Percentiles rank a stretch among this genome's conserved stretches.
phyloP scores from a whole-genome alignment of 2,113 vertebrate genomes.

The Rhinichthys klamathensis region DNA sequence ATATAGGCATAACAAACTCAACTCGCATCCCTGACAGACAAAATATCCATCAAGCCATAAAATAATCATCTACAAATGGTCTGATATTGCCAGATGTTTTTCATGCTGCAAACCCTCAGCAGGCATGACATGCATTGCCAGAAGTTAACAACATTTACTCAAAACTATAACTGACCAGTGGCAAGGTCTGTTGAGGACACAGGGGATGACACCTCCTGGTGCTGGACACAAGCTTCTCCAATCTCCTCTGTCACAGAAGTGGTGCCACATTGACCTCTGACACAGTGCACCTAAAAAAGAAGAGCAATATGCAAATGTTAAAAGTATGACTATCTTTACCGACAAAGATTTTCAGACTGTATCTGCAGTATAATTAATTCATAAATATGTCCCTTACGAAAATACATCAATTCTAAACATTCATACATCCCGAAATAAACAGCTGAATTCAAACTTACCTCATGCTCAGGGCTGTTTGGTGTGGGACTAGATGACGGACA shows the following conservation, averaged over 20 bases:
- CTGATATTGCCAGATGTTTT: no score
- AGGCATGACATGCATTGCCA: background rate
- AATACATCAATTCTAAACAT: background rate
- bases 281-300: constrained; percentile 15
- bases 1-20: constrained; percentile 12
- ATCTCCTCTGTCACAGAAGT: background rate
- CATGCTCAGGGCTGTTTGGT: background rate
- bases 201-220: background rate
- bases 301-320: constrained; percentile 1
- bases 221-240: background rate
- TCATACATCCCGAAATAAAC: background rate
- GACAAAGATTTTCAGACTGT: constrained; percentile 3
- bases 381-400: background rate
- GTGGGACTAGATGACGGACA: background rate
- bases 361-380: constrained; percentile 6
- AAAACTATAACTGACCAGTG: background rate
- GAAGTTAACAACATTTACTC: constrained; percentile 1
- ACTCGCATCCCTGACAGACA: constrained; percentile 4
- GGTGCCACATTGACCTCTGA: background rate
- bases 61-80: background rate
- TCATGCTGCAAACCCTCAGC: background rate
- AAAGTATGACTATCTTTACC: background rate
- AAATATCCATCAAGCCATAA: background rate
- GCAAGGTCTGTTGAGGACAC: background rate
- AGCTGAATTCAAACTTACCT: constrained; percentile 14